phyloP scores from a whole-genome alignment of 2,113 vertebrate genomes.

The Brevimyrus niger region DNA sequence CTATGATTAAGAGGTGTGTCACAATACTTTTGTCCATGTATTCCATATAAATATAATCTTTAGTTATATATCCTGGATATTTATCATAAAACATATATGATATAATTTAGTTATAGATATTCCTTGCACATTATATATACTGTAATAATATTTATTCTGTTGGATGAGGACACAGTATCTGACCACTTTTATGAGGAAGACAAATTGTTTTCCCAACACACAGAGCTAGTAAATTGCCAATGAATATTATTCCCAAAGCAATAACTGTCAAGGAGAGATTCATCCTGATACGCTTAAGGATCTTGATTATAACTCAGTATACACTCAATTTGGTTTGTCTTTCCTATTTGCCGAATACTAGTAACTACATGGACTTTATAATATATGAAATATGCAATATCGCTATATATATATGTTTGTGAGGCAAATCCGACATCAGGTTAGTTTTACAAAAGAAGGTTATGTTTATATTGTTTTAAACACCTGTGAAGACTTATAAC shows the following conservation, averaged over 20 bases:
- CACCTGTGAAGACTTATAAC: too few species aligned
- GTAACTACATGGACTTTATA: not conserved
- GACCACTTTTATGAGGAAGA: not conserved
- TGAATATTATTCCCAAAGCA: not conserved
- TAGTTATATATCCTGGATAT: not conserved
- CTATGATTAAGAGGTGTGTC: not conserved
- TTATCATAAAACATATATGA: not conserved
- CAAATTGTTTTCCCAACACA: not conserved
- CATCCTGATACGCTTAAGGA: not conserved
- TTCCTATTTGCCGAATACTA: not conserved
- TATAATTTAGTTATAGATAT: too few species aligned
- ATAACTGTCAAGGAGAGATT: not conserved
- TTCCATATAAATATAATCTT: not conserved
- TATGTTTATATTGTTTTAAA: too few species aligned
- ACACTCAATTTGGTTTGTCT: not conserved
- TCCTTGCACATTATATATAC: too few species aligned
- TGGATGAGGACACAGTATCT: not conserved
- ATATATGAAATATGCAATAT: not conserved
- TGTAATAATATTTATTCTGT: not conserved
- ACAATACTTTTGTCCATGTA: not conserved
- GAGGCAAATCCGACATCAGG: too few species aligned
- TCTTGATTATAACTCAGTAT: not conserved
- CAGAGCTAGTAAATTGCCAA: not conserved
- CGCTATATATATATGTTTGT: too few species aligned
- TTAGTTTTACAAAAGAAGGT: too few species aligned